Percentiles rank a stretch among this genome's conserved stretches.
Evolutionary conservation across 1,140 invertebrate genomes (phyloP).

Genomic region (Zelostemma sp.): DNA sequence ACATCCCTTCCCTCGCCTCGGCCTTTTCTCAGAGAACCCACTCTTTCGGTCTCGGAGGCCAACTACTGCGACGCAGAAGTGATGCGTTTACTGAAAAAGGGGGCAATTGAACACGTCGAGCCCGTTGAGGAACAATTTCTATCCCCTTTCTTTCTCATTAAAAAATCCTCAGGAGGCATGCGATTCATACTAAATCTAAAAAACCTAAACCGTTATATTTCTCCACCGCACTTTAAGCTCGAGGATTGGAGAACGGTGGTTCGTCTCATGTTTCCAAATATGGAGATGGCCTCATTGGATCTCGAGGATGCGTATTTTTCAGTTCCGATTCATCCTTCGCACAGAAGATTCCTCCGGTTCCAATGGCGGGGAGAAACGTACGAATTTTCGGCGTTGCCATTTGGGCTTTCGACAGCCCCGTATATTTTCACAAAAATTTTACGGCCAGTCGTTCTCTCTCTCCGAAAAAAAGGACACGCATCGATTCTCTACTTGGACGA

Average conservation of each 20-base stretch:
- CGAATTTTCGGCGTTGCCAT: slow-evolving; percentile 44
- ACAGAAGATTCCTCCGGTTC: slow-evolving; percentile 40
- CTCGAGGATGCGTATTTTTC: too few species aligned
- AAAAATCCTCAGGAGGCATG: slow-evolving; percentile 32
- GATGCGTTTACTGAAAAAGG: too few species aligned
- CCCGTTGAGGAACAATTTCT: slow-evolving; percentile 14
- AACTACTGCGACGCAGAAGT: too few species aligned
- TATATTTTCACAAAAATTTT: slow-evolving; percentile 47
- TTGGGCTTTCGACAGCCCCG: slow-evolving; percentile 38
- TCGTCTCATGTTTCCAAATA: slow-evolving; percentile 24
- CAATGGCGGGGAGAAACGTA: slow-evolving; percentile 25
- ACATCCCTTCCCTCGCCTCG: too few species aligned
- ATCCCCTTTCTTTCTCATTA: slow-evolving; percentile 27
- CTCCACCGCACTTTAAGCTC: slow-evolving; percentile 46
- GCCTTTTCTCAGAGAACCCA: too few species aligned
- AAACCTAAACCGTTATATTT: slow-evolving; percentile 44
- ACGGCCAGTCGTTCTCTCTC: slow-evolving; percentile 24
- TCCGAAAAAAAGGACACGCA: slow-evolving; percentile 22
- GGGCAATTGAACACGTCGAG: not conserved
- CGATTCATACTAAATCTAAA: slow-evolving; percentile 52
- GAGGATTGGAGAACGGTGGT: slow-evolving; percentile 40
- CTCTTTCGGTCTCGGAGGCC: too few species aligned
- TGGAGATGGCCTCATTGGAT: slow-evolving; percentile 30
- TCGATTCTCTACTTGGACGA: slow-evolving; percentile 37
- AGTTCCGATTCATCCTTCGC: slow-evolving; percentile 15